These are phyloP conservation scores for Lasius platythorax DNA, from an alignment of 2,888 invertebrate genomes.

Conservation along the genomic window DNA sequence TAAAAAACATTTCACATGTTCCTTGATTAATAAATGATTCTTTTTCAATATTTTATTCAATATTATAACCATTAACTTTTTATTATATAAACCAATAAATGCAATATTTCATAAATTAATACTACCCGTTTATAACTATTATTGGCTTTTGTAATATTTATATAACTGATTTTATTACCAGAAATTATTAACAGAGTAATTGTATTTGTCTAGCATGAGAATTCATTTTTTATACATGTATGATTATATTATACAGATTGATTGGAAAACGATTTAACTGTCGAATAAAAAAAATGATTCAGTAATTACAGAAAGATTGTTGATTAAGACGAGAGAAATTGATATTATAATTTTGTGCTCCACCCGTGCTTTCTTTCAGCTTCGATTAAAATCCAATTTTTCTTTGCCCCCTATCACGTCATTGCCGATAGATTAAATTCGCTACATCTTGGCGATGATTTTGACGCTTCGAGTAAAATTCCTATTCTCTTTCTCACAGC, in stretches of 20 bases:
- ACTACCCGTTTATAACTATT: conserved; percentile 29
- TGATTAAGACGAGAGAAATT: conserved; percentile 28
- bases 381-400: conserved; percentile 63
- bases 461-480: conserved; percentile 63
- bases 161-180: conserved; percentile 30
- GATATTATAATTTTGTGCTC: conserved; percentile 36
- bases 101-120: conserved; percentile 38
- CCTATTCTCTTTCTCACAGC: conserved; percentile 56
- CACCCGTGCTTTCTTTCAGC: background rate
- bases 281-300: conserved; percentile 26
- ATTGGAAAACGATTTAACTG: conserved; percentile 10
- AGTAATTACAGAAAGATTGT: conserved; percentile 55
- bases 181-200: conserved; percentile 29
- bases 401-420: conserved; percentile 10
- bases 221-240: conserved; percentile 20
- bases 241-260: background rate
- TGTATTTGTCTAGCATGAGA: conserved; percentile 8
- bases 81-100: conserved; percentile 29
- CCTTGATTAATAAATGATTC: conserved; percentile 11
- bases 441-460: conserved; percentile 45
- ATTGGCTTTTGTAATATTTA: conserved; percentile 41
- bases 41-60: conserved; percentile 11
- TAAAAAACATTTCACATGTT: conserved; percentile 11
- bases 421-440: conserved; percentile 53
- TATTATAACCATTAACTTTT: conserved; percentile 22